Evolutionary conservation across 2,113 vertebrate genomes (phyloP).

Genomic region (Marmota monax): DNA sequence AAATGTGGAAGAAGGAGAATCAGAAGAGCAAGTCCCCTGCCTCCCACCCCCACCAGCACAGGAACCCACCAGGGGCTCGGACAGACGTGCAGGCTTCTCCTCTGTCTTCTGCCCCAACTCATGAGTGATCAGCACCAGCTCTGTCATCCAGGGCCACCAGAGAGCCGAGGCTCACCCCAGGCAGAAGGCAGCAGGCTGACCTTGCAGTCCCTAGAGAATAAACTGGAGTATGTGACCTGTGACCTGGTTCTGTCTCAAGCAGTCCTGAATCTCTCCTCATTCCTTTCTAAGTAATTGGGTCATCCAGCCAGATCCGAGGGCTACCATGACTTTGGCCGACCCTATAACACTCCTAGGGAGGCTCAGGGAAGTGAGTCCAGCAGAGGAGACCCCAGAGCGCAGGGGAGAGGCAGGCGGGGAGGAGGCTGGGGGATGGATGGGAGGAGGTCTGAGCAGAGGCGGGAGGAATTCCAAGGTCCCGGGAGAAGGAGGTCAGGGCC

Average conservation of each 20-base stretch:
- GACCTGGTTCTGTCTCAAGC: no score
- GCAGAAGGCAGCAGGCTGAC: background rate
- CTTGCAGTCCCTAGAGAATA: background rate
- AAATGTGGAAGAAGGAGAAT: background rate
- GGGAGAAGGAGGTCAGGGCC: no score
- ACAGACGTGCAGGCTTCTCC: background rate
- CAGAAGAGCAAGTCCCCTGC: rapidly evolving
- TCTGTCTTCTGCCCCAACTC: background rate
- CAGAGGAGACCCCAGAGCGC: background rate
- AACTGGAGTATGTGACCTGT: no score
- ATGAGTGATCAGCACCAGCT: no score
- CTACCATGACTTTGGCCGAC: no score
- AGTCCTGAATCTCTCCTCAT: rapidly evolving
- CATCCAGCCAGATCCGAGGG: background rate
- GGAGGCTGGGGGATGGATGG: no score
- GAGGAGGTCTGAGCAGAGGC: background rate
- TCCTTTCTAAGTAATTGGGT: background rate
- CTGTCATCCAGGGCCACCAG: no score
- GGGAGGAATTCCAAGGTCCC: background rate
- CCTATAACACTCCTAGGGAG: background rate
- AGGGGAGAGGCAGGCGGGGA: rapidly evolving
- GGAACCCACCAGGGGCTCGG: background rate
- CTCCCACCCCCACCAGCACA: background rate
- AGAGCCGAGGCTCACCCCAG: rapidly evolving
- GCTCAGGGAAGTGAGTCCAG: background rate